Evolutionary conservation across 2,888 invertebrate species (phyloP), one percentile per base, ranked within the genome.

Genomic region (Drosophila longiperda): DNA sequence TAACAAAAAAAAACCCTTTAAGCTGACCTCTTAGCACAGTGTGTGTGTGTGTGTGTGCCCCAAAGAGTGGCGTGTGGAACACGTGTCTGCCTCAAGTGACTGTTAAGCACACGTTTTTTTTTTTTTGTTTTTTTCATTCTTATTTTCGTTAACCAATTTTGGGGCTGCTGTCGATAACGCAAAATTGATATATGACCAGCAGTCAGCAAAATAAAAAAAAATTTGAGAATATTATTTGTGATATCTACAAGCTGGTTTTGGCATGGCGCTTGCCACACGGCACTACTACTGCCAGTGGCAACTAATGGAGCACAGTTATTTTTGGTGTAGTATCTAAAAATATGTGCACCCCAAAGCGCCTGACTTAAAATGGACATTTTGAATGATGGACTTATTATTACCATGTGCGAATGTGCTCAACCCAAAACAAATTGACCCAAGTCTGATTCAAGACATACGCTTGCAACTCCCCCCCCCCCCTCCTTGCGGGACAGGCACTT

Each of bases 11-110:
- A 26, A 32, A 12, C 32, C 32, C 36, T 9, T 15, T 36, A 62
- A 29, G 17, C 26, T 12, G 20, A 38, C 11, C 48, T 17, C 29
- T 8, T 17, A 40, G n/a, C 45, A 32, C 17, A 36, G 20, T 40
- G 26, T n/a, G 62, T 65, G 40, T 42, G 26, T 20, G n/a, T n/a
- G 48, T 9, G 26, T 48, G 26, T 29, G 20, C 2, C 45, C 8
- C 45, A 40, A 23, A 23, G 8, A 45, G 45, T 45, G 15, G 45
- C 15, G 23, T 4, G 15, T 5, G 23, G 15, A 55, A 33, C 90
- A 89, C 86, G 83, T 79, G 76, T 80, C 45, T 60, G 50, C 42
- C 50, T 36, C 88, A 66, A 87, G 90, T 42, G 26, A 23, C 50
- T 54, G 67, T 64, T 55, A 54, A 23, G 29, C 66, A 65, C 85